Conservation (phyloP, 2,113 vertebrate genomes). For the Phrynosoma blainvillii region DNA sequence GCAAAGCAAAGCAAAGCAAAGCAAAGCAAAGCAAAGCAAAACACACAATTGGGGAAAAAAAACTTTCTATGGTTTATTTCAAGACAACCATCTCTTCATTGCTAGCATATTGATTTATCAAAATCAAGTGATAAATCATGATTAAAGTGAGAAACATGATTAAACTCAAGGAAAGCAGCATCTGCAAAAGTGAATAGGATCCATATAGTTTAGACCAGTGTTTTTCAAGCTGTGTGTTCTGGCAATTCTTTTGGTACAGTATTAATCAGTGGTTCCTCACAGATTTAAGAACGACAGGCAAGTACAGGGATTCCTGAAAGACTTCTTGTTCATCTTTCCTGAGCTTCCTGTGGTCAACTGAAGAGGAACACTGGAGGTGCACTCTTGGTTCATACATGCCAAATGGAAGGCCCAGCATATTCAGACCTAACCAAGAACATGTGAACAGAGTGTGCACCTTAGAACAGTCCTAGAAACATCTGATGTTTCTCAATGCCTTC, state of each 20-base stretch:
- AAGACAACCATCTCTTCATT: too few species aligned
- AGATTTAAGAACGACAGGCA: not conserved
- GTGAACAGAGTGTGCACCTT: too few species aligned
- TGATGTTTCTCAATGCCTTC: too few species aligned
- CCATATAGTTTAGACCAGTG: not conserved
- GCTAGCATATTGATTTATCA: not conserved
- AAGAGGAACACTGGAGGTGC: not conserved
- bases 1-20: not conserved
- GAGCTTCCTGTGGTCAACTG: not conserved
- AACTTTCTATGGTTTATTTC: too few species aligned
- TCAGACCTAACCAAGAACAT: not conserved
- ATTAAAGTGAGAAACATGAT: not conserved
- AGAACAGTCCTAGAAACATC: too few species aligned
- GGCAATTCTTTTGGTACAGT: too few species aligned
- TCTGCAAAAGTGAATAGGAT: not conserved
- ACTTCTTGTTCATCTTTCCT: not conserved
- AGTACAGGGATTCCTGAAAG: not conserved
- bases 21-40: not conserved
- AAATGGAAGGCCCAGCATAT: not conserved
- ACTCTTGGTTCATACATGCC: not conserved
- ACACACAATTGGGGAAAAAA: too few species aligned
- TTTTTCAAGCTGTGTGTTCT: not conserved
- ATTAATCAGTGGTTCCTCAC: not conserved
- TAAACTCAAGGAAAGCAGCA: not conserved
- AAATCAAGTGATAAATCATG: not conserved